Evolutionary conservation across 2,888 invertebrate genomes (phyloP), one percentile per base, ranked within the genome.

Genomic region (Vannuccia rotundouncinata): DNA sequence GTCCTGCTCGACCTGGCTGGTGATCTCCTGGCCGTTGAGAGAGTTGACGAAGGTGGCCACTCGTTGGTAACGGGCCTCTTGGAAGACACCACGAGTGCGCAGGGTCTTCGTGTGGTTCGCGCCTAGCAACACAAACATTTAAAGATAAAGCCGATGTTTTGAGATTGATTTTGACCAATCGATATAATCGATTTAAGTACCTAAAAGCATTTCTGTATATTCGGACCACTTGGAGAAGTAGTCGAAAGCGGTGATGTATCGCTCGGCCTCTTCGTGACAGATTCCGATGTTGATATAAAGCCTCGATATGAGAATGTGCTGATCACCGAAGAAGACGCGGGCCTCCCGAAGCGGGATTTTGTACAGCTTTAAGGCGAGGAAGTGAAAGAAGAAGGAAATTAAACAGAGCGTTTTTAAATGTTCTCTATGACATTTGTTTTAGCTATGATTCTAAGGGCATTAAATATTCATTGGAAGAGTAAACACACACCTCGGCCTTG

Each of bases 241-340:
- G 27, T 78, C 31, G 25, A 78, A 78, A 27, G 78, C 78, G n/a
- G 28, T 78, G 22, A 78, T 78, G 66, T 78, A 78, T 17, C 66
- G 59, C 60, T 78, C 28, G 22, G 59, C 60, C 30, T 78, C 78
- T 28, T 78, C 78, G 29, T 78, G 66, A 66, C 60, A 78, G 66
- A 78, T 78, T 1, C 78, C 78, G 22, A 78, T 78, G 30, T 78
- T 78, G 29, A 78, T 78, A 25, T 78, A 78, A 13, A 78, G 66
- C n/a, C 78, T 30, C 1, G 78, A 78, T 5, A 78, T 66, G 10
- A 78, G 29, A 2, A 78, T 78, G 78, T 78, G 78, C 13, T 66
- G 27, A 13, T 78, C 78, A 28, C 78, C 78, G 22, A 60, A 78
- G 25, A 78, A 60, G 29, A 59, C 59, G 13, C 59, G 66, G 1